Base-by-base conservation (phyloP, 2,797 vertebrate species). In the Uromys caudimaculatus region DNA sequence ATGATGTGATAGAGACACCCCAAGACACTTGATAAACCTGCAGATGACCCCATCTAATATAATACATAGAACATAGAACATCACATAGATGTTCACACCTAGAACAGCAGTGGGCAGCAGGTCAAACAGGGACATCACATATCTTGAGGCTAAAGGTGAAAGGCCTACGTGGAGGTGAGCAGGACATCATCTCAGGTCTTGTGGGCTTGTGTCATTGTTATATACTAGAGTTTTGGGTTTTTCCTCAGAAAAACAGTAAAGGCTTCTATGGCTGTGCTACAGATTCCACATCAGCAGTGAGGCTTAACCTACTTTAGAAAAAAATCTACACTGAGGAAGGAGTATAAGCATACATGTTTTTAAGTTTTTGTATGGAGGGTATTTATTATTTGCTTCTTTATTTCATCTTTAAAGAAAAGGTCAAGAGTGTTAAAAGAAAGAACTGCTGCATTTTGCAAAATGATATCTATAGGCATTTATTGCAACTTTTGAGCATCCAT, bases 381-480 rank as follows among this genome's bases (percentile, higher is more conserved):
- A 13, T 58, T 89, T 64, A 27, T 69, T 44, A 50, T 23, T 85
- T 85, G 32, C 44, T n/a, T 85, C 1, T 50, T 67, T 67, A 67
- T 85, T n/a, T 67, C 23, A 13, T 77, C 54, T 95, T 21, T 77
- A 87, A 56, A 91, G 54, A 78, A 88, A 85, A 58, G 35, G 17
- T 95, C 86, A 87, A 92, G 89, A 38, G 24, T 75, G 7, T 67
- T 90, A 52, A 71, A n/a, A 77, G 41, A 96, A 95, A 54, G 47
- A 95, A 95, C 41, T 69, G 27, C 32, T 67, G 29, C 93, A 44
- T 89, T 94, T 94, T 93, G 29, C 27, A 95, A 95, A 95, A 90
- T 12, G 13, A 95, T 86, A 56, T 44, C 3, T 6, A 47, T 13
- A 88, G 76, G 94, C 13, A 54, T 17, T 17, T 14, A 64, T 67